Evolutionary conservation across 2,797 vertebrate genomes (phyloP).

Genomic region (Setipinna tenuifilis): DNA sequence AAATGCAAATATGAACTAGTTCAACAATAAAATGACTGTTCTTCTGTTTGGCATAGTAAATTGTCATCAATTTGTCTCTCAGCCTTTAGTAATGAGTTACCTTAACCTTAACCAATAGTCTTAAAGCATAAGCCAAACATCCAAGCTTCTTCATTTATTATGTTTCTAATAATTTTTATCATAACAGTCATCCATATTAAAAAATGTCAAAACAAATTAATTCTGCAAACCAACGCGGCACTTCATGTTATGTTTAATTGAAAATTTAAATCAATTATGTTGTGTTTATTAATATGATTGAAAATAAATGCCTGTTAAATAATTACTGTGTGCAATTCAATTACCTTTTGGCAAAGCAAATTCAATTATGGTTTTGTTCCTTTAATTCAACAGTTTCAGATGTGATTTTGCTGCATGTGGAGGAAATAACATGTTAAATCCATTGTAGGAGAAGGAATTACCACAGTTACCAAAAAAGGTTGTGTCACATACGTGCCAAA

Average conservation of each 20-base stretch:
- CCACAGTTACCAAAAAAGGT: conserved; percentile 5
- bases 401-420: conserved; percentile 75
- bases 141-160: neutral
- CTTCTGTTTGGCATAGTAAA: neutral
- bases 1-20: neutral
- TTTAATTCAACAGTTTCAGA: conserved; percentile 80
- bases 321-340: conserved; percentile 78
- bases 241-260: conserved; percentile 76
- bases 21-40: neutral
- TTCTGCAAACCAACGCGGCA: conserved; percentile 70
- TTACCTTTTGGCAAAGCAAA: conserved; percentile 72
- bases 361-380: conserved; percentile 80
- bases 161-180: conserved; percentile 59
- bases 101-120: neutral
- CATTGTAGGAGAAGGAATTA: conserved; percentile 24
- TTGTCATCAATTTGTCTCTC: neutral
- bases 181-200: conserved; percentile 67
- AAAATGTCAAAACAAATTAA: conserved; percentile 78
- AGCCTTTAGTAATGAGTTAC: neutral
- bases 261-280: conserved; percentile 78
- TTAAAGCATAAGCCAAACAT: neutral
- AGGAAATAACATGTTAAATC: neutral
- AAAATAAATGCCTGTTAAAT: conserved; percentile 80
- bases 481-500: neutral
- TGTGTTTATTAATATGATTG: conserved; percentile 79